Evolutionary conservation across 2,113 vertebrate species (phyloP), one percentile per base, ranked within the genome.

Genomic region (Centrocercus urophasianus): DNA sequence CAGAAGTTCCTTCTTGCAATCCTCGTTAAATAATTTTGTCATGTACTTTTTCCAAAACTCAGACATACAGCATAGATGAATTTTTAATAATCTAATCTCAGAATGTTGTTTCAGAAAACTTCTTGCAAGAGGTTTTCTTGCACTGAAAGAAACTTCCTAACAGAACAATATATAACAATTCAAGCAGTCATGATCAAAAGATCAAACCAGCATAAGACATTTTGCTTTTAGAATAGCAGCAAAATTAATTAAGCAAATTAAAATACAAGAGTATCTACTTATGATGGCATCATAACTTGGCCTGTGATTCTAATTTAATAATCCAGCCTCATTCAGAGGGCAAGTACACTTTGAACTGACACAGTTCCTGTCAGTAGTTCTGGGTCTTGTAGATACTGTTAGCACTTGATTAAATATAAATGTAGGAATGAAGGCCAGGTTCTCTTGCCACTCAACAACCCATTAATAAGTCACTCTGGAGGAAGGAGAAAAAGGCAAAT

Each of bases 321-420:
- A 64, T 61, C 64, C 57, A 74, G 15, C 34, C 56, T 87, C 66
- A 75, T 59, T 75, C 16, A 3, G 75, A 93, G 61, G 20, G 38
- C 45, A 69, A 11, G 43, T 17, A 48, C 69, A 61, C 60, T 67
- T 91, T 63, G n/a, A 70, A 81, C 47, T 61, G 69, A 65, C 50
- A 86, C 43, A 78, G 24, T 21, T 90, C 36, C 86, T 88, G 20
- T 70, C 56, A 88, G 52, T 34, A 71, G 75, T 63, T 88, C 27
- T 83, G 65, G 17, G 83, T 87, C 73, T 43, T 70, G 43, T 32
- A 70, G 65, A 66, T 72, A 56, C 64, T 54, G 69, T 86, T 95
- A 69, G 60, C 83, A 74, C 86, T 83, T 91, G 77, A 93, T 94
- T 80, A 92, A 90, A 80, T 78, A 83, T 90, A 92, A 92, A 42